Percentiles rank a stretch among this genome's conserved stretches.
Evolutionary conservation across 2,113 vertebrate genomes (phyloP).

Genomic region (Tricholaema leucomelas): DNA sequence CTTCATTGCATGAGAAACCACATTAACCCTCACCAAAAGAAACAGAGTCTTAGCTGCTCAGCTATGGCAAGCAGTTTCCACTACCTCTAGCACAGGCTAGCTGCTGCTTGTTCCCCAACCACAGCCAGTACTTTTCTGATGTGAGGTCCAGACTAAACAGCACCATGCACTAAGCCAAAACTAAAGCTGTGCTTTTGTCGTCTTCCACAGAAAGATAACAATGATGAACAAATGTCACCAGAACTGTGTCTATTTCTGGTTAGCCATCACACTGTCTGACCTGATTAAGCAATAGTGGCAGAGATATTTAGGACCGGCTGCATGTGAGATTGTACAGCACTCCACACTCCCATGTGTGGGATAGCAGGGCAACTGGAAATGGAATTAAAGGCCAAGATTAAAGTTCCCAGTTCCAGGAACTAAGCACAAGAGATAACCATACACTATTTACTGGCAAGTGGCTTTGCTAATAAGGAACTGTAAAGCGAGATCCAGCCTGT

Average conservation of each 20-base stretch:
- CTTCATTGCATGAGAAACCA: neutral
- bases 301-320: neutral
- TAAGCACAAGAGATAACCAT: neutral
- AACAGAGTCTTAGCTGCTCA: neutral
- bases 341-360: neutral
- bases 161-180: neutral
- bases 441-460: neutral
- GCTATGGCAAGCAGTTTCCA: neutral
- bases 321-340: neutral
- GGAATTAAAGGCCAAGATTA: neutral
- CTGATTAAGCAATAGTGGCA: neutral
- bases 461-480: neutral
- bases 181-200: neutral
- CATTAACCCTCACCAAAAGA: neutral
- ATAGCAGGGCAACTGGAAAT: neutral
- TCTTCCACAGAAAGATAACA: neutral
- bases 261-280: neutral
- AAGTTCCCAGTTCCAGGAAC: slow-evolving; percentile 6
- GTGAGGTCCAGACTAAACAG: neutral
- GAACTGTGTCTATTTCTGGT: neutral
- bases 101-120: neutral
- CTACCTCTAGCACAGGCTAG: neutral
- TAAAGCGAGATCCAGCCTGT: neutral
- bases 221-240: neutral
- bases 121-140: neutral